phyloP scores from a whole-genome alignment of 2,797 vertebrate species.

The Cephalopachus bancanus region DNA sequence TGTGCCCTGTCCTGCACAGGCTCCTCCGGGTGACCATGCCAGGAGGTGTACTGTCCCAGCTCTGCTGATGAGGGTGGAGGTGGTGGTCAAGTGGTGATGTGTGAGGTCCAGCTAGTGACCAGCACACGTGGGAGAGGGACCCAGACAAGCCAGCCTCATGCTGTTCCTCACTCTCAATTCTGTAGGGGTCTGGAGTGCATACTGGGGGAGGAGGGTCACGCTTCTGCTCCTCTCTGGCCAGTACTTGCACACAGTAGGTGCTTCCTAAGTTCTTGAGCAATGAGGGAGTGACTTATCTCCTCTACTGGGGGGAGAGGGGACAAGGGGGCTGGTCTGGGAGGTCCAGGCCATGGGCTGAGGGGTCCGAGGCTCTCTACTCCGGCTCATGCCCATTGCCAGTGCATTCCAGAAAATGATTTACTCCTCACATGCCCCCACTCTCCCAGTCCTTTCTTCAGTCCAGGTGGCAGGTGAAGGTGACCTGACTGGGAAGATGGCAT shows the following conservation, averaged over 20 bases:
- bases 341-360: neutral
- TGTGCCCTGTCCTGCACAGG: neutral
- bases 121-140: neutral
- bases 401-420: constrained; percentile 1
- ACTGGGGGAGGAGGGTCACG: neutral
- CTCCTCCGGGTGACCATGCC: neutral
- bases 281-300: neutral
- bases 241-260: neutral
- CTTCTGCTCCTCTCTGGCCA: neutral
- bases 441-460: neutral
- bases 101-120: neutral
- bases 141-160: too few species aligned
- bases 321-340: neutral
- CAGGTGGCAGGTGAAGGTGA: neutral
- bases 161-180: neutral
- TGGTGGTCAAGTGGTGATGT: neutral
- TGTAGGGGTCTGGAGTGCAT: neutral
- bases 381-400: neutral
- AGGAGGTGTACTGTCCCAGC: neutral
- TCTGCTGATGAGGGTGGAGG: neutral
- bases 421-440: neutral
- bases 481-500: neutral
- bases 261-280: constrained; percentile 27
- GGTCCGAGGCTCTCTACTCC: neutral
- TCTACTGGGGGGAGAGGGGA: neutral